Evolutionary conservation across 2,797 vertebrate genomes (phyloP).

Genomic region (Crocidura indochinensis): DNA sequence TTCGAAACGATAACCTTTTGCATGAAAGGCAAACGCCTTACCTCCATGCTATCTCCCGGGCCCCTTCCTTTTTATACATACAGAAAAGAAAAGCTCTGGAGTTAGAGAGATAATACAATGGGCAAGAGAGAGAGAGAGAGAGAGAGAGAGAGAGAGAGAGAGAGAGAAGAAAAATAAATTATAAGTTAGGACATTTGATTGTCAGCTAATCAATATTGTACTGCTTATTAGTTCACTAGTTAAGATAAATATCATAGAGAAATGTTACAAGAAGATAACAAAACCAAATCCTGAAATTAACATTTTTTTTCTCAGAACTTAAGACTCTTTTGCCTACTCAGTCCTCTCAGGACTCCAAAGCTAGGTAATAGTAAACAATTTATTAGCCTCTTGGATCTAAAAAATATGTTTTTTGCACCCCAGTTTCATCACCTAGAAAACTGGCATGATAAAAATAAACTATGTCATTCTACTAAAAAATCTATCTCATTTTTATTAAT

Average conservation of each 20-base stretch:
- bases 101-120: no score
- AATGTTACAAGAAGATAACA: constrained; percentile 9
- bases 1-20: no score
- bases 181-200: neutral
- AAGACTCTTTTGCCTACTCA: neutral
- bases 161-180: neutral
- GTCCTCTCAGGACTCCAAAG: neutral
- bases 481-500: neutral
- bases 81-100: neutral
- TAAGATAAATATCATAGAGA: constrained; percentile 42
- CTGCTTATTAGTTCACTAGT: neutral
- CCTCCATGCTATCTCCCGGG: no score
- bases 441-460: constrained; percentile 14
- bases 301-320: constrained; percentile 36
- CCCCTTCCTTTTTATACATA: neutral
- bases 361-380: neutral
- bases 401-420: neutral
- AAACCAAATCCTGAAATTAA: constrained; percentile 29
- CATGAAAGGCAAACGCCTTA: no score
- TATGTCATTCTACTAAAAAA: neutral
- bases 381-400: neutral
- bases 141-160: no score
- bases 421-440: neutral
- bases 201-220: constrained; percentile 47
- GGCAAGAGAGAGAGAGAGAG: no score